Conservation (phyloP, 2,113 vertebrate species). For the Lipophrys pholis region DNA sequence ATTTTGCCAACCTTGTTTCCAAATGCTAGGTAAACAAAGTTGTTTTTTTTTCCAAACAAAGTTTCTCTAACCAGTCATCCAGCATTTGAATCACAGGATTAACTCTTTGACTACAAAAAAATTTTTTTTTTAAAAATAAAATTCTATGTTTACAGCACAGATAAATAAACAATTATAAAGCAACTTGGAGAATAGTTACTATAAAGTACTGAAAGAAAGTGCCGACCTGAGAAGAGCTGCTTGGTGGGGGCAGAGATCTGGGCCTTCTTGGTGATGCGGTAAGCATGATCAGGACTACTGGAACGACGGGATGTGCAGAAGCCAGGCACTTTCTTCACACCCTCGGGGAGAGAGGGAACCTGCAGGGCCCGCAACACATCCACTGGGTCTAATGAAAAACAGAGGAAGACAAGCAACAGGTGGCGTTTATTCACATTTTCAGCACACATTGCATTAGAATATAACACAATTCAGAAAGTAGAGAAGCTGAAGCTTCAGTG, state of each 20-base stretch:
- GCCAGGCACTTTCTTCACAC: slow-evolving; percentile 86
- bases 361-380: slow-evolving; percentile 88
- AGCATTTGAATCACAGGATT: neutral
- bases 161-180: neutral
- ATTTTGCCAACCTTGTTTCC: no score
- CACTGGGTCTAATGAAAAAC: slow-evolving; percentile 80
- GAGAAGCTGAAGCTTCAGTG: slow-evolving; percentile 4
- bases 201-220: neutral
- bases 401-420: neutral
- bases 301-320: slow-evolving; percentile 85
- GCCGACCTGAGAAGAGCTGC: slow-evolving; percentile 88
- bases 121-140: no score
- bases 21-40: no score
- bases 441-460: neutral
- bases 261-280: slow-evolving; percentile 88
- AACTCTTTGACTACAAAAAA: neutral
- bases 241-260: slow-evolving; percentile 94
- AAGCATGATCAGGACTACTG: slow-evolving; percentile 85
- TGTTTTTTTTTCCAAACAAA: neutral
- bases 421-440: fast-evolving
- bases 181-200: neutral
- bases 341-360: slow-evolving; percentile 89
- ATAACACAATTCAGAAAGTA: neutral
- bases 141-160: neutral
- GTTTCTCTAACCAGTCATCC: neutral